Percentiles rank a stretch among this genome's conserved stretches.
Conservation (phyloP, 2,797 vertebrate genomes). For the Rhinatrema bivittatum region DNA sequence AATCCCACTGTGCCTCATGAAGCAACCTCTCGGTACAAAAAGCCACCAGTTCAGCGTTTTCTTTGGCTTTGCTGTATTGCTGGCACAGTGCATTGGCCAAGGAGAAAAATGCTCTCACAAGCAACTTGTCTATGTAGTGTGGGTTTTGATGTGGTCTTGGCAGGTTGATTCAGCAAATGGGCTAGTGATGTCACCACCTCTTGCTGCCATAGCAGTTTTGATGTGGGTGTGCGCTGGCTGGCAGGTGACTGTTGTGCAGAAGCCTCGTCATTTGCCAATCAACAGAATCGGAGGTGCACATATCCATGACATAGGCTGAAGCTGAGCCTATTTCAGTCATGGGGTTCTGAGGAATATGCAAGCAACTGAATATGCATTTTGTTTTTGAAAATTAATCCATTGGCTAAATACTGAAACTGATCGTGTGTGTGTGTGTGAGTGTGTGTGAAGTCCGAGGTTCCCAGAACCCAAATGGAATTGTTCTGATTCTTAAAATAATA, state of each 20-base stretch:
- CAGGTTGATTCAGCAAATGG: not conserved
- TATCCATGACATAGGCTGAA: too few species aligned
- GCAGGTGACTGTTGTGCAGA: not conserved
- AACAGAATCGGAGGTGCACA: too few species aligned
- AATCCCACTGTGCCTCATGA: not conserved
- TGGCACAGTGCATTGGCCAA: not conserved
- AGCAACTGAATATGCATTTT: not conserved
- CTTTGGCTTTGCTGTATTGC: slow-evolving; percentile 2
- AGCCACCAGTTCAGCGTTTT: not conserved
- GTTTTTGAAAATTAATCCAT: not conserved
- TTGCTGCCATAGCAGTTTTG: not conserved
- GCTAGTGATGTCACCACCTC: not conserved
- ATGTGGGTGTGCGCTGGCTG: not conserved
- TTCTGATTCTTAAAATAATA: too few species aligned
- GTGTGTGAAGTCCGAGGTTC: too few species aligned
- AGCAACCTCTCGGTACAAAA: not conserved
- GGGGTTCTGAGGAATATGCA: not conserved
- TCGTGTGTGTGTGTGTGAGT: too few species aligned
- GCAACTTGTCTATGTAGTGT: not conserved
- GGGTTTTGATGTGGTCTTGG: not conserved
- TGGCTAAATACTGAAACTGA: too few species aligned
- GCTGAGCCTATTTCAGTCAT: too few species aligned
- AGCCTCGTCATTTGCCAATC: not conserved
- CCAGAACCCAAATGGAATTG: too few species aligned
- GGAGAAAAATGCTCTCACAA: slow-evolving; percentile 5